Conservation (phyloP, 2,888 invertebrate genomes). For the Saturnia japonica region DNA sequence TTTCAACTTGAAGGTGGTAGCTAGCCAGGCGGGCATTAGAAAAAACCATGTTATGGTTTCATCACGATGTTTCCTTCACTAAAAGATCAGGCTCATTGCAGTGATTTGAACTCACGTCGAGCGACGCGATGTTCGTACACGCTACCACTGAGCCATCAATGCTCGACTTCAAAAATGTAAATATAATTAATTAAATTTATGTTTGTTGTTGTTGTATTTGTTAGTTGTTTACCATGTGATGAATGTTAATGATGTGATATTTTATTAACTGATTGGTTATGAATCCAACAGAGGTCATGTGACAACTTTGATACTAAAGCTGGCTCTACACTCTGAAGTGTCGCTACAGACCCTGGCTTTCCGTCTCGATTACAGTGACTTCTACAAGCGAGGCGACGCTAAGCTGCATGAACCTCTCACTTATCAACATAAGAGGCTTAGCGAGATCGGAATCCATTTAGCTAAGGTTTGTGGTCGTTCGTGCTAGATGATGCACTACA, state of each 20-base stretch:
- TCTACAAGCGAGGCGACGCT: slow-evolving; percentile 92
- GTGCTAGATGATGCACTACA: background rate
- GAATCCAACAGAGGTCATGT: slow-evolving; percentile 86
- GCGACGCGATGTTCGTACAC: no score
- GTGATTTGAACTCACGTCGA: no score
- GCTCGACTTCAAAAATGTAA: no score
- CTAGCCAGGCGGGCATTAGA: no score
- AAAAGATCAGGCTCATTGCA: no score
- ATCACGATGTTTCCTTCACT: no score
- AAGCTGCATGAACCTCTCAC: slow-evolving; percentile 87
- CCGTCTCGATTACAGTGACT: slow-evolving; percentile 96
- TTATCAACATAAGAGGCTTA: slow-evolving; percentile 84
- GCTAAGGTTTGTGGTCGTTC: slow-evolving; percentile 53
- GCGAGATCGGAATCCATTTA: slow-evolving; percentile 74
- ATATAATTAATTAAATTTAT: no score
- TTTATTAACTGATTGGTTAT: background rate
- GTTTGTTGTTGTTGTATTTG: background rate
- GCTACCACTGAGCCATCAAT: no score
- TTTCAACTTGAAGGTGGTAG: no score
- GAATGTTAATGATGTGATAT: background rate
- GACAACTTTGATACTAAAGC: slow-evolving; percentile 90
- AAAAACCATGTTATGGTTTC: no score
- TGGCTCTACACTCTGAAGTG: slow-evolving; percentile 92
- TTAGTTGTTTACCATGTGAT: background rate
- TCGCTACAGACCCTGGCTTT: slow-evolving; percentile 95